Percentiles rank a stretch among this genome's conserved stretches.
Conservation (phyloP, 2,888 invertebrate species). For the Zeuzera pyrina region DNA sequence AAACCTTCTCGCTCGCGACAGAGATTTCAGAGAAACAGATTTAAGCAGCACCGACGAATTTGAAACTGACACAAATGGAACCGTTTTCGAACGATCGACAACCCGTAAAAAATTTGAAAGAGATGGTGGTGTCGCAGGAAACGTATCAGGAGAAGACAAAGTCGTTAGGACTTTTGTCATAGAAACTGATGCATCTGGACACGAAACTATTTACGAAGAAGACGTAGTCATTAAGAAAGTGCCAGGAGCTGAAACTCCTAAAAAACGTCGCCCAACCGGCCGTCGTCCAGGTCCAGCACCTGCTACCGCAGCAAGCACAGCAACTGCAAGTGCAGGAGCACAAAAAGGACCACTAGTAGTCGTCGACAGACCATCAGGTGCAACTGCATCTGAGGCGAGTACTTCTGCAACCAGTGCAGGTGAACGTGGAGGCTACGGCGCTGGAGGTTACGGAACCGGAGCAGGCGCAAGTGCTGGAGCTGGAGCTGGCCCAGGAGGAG, state of each 20-base stretch:
- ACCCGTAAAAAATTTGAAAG: conserved; percentile 23
- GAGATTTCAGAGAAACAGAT: conserved; percentile 20
- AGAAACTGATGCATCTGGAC: conserved; percentile 28
- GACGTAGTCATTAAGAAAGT: conserved; percentile 34
- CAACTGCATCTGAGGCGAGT: background rate
- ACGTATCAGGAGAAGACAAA: conserved; percentile 23
- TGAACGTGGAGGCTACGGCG: background rate
- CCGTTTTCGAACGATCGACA: conserved; percentile 22
- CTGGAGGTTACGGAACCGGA: conserved; percentile 1
- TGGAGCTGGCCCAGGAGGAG: background rate
- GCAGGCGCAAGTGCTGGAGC: conserved; percentile 5
- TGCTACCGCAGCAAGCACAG: conserved; percentile 3
- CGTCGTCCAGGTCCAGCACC: background rate
- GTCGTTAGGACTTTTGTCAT: conserved; percentile 26
- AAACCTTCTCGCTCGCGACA: conserved; percentile 10
- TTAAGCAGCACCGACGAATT: conserved; percentile 23
- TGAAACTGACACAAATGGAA: conserved; percentile 22
- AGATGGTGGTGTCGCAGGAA: conserved; percentile 11
- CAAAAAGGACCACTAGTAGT: background rate
- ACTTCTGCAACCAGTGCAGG: background rate
- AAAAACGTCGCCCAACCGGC: background rate
- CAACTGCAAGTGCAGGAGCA: background rate
- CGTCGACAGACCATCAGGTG: conserved; percentile 1
- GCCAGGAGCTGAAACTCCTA: conserved; percentile 6
- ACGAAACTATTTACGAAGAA: conserved; percentile 35